Evolutionary conservation across 2,888 invertebrate species (phyloP).

Genomic region (Phortica magna): DNA sequence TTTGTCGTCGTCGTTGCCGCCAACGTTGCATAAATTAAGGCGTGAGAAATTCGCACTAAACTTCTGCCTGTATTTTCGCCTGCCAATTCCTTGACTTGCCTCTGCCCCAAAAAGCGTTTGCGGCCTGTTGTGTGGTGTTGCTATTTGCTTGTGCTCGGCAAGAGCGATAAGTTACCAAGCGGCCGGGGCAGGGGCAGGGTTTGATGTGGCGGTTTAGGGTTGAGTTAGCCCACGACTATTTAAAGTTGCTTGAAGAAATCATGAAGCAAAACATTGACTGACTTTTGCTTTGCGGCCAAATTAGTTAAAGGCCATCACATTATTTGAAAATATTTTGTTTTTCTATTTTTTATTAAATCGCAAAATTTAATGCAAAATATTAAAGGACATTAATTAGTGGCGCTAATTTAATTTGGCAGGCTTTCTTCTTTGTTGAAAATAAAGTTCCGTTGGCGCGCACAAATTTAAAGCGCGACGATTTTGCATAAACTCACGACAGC

Average conservation of each 20-base stretch:
- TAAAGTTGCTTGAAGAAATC: neutral
- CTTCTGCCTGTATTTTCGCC: slow-evolving; percentile 34
- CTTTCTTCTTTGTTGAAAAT: no score
- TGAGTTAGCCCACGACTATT: neutral
- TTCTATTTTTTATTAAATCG: no score
- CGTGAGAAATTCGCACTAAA: slow-evolving; percentile 61
- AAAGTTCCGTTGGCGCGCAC: slow-evolving; percentile 25
- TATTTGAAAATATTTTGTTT: no score
- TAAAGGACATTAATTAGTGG: neutral
- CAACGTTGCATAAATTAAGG: slow-evolving; percentile 63
- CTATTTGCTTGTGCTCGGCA: no score
- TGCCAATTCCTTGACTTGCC: slow-evolving; percentile 16
- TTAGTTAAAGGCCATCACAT: no score
- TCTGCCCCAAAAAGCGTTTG: neutral
- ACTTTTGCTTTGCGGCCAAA: neutral
- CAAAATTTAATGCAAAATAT: no score
- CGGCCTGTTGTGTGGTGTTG: neutral
- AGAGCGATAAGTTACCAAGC: no score
- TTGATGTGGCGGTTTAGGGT: neutral
- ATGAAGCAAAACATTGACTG: neutral
- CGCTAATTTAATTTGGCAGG: neutral
- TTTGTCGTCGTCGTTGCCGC: neutral
- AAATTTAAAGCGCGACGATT: neutral
- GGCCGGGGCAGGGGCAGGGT: neutral
- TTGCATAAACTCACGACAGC: neutral